phyloP scores from a whole-genome alignment of 2,797 vertebrate genomes.

The Luscinia megarhynchos region DNA sequence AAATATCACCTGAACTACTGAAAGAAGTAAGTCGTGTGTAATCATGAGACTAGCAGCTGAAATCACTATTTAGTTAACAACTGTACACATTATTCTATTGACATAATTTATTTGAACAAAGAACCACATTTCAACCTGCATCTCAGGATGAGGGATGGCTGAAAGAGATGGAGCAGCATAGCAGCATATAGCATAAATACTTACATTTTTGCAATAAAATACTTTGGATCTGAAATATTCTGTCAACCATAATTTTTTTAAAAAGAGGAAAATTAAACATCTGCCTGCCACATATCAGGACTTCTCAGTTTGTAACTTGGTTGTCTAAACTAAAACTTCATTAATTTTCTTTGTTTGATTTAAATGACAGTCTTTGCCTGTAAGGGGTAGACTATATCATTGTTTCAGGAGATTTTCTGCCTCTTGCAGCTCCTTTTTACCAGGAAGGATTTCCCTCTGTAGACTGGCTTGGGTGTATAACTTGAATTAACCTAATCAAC shows the following conservation, averaged over 20 bases:
- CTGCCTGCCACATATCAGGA: neutral
- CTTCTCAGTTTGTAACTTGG: neutral
- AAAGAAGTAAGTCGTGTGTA: neutral
- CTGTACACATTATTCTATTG: neutral
- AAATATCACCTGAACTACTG: neutral
- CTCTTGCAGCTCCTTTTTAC: neutral
- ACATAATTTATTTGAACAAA: neutral
- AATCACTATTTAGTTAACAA: neutral
- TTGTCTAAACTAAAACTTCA: neutral
- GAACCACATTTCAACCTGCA: neutral
- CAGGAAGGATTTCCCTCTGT: neutral
- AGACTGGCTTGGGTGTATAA: neutral
- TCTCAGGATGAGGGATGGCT: neutral
- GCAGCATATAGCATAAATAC: neutral
- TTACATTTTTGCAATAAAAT: neutral
- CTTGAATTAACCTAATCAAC: neutral
- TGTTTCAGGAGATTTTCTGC: neutral
- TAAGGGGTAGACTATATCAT: neutral
- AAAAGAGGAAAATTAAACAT: neutral
- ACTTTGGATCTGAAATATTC: constrained; percentile 11
- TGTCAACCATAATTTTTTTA: neutral
- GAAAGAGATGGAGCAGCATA: neutral
- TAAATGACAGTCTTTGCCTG: neutral
- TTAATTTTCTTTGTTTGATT: neutral
- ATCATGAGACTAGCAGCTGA: neutral